These are phyloP conservation scores for Augochlorella aurata DNA, from an alignment of 2,888 invertebrate genomes.

Conservation along the genomic window DNA sequence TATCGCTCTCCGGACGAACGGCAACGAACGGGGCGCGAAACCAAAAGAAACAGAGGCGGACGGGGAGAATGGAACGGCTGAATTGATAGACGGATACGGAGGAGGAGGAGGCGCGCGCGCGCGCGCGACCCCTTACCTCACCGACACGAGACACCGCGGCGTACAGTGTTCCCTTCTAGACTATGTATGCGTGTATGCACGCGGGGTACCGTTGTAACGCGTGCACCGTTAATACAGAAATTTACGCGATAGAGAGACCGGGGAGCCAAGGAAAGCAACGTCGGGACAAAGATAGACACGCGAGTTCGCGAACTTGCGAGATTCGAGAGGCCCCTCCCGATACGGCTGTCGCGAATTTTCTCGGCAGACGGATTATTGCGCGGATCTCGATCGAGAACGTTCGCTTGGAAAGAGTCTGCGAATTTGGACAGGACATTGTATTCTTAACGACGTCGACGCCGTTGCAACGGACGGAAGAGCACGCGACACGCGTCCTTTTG, in stretches of 20 bases:
- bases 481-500: not conserved
- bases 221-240: not conserved
- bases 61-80: not conserved
- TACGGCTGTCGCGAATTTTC: not conserved
- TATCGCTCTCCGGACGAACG: constrained; percentile 32
- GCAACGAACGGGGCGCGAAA: constrained; percentile 33
- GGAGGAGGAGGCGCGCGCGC: not conserved
- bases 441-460: too few species aligned
- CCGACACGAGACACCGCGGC: not conserved
- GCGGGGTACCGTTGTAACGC: not conserved
- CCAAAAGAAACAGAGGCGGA: constrained; percentile 45
- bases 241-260: not conserved
- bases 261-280: not conserved
- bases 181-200: too few species aligned
- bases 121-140: not conserved
- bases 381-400: not conserved
- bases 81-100: not conserved
- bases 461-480: too few species aligned
- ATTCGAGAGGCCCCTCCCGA: not conserved
- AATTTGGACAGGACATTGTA: too few species aligned
- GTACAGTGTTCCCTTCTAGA: not conserved
- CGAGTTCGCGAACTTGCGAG: not conserved
- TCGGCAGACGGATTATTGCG: not conserved
- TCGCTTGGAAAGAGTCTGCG: too few species aligned
- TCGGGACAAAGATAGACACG: not conserved